Base-by-base conservation (phyloP, 2,888 invertebrate genomes). In the Diploptera punctata region DNA sequence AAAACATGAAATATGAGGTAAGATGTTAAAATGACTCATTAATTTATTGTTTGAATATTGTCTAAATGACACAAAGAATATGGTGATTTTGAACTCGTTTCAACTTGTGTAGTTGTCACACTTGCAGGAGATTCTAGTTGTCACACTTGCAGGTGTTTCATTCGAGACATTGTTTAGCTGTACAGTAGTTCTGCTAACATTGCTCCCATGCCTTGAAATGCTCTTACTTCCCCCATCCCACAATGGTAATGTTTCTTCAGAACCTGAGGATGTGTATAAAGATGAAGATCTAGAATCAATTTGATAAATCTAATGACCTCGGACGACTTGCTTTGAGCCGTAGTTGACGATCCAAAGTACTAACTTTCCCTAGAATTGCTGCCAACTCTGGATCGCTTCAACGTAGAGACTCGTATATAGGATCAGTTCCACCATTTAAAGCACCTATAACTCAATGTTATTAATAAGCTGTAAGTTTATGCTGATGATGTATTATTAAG, bases 371-470 rank as follows among this genome's bases (percentile, higher is more conserved):
- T 1, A 93, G 93, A 80, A 94, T 91, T 44, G 93, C 92, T 0
- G 93, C 93, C 38, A 95, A 81, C 80, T 95, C 95, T 0, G 95
- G 95, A 80, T 95, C 94, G 76, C 93, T 93, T 65, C 93, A 86
- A 13, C 94, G 85, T 70, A 94, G 83, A 0, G 92, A 89, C 78
- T 94, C 94, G 78, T 91, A 91, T 43, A 93, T 89, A 0, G 90
- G 89, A 72, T 91, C 90, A 0, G 91, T 90, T 67, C 88, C 87
- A 16, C 69, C 74, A 9, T 61, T 67, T 1, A 77, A 77, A 1
- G 90, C 89, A 75, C 91, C n/a, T n/a, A n/a, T n/a, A n/a, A n/a
- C n/a, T n/a, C n/a, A n/a, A n/a, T n/a, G n/a, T n/a, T n/a, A n/a
- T n/a, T n/a, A n/a, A n/a, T n/a, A n/a, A n/a, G n/a, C n/a, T n/a